A percentile compares a stretch with the other conserved stretches of the same genome.
These are phyloP conservation scores for Encarsia formosa DNA, from an alignment of 2,888 invertebrate species.

Conservation along the genomic window DNA sequence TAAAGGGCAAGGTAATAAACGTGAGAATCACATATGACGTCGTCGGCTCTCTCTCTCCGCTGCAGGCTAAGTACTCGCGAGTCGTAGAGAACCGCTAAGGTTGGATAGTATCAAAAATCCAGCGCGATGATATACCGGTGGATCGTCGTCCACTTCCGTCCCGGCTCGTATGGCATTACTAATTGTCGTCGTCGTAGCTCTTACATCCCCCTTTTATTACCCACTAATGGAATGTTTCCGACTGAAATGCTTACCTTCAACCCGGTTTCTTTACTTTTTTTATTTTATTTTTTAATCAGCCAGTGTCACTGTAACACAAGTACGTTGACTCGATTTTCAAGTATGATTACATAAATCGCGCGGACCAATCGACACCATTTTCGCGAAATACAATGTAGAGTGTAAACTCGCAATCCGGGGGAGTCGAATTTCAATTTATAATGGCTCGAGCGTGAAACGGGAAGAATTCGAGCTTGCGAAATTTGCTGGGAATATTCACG, in stretches of 20 bases:
- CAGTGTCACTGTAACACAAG: not conserved
- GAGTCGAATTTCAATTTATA: slow-evolving; percentile 13
- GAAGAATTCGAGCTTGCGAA: slow-evolving; percentile 10
- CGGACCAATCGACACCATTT: slow-evolving; percentile 3
- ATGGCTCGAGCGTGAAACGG: slow-evolving; percentile 1
- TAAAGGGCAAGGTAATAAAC: slow-evolving; percentile 19
- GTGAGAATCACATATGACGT: slow-evolving; percentile 24
- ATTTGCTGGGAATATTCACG: not conserved
- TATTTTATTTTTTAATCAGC: not conserved
- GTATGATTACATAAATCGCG: slow-evolving; percentile 25
- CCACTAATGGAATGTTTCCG: no score
- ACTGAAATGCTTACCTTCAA: not conserved
- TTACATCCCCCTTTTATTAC: no score
- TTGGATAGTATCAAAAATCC: slow-evolving; percentile 10
- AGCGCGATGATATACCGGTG: slow-evolving; percentile 35
- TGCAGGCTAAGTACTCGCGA: no score
- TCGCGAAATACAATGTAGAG: not conserved
- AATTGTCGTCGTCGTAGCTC: slow-evolving; percentile 19
- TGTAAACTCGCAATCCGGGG: not conserved
- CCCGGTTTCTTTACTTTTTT: not conserved
- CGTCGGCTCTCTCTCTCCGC: no score
- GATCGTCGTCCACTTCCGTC: slow-evolving; percentile 24
- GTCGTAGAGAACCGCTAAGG: no score
- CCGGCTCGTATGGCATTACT: slow-evolving; percentile 5
- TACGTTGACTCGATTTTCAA: not conserved